These are phyloP conservation scores for Pseudochirops corinnae DNA, from an alignment of 2,797 vertebrate species.

Conservation along the genomic window DNA sequence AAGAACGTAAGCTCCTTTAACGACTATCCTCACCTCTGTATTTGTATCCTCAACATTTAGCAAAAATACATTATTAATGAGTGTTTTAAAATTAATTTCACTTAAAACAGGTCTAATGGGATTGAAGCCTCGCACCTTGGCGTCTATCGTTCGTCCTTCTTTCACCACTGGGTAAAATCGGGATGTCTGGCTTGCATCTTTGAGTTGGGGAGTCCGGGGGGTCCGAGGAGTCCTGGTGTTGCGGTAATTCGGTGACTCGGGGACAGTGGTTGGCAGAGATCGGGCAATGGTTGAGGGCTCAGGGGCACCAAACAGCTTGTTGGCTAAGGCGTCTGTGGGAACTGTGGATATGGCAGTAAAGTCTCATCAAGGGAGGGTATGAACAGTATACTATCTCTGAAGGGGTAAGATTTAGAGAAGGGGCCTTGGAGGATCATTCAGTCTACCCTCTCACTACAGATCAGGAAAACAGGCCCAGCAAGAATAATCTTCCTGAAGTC, in stretches of 20 bases:
- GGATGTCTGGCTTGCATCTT: constrained; percentile 94
- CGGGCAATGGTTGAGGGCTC: constrained; percentile 95
- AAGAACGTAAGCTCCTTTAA: neutral
- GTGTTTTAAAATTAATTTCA: neutral
- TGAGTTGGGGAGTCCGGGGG: constrained; percentile 95
- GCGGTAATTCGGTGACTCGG: constrained; percentile 97
- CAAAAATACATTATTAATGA: neutral
- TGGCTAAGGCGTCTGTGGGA: constrained; percentile 97
- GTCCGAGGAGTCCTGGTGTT: constrained; percentile 95
- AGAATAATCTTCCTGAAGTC: neutral
- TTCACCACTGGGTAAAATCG: constrained; percentile 99
- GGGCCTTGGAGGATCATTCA: neutral
- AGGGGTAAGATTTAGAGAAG: neutral
- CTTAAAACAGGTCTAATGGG: neutral
- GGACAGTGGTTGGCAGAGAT: constrained; percentile 96
- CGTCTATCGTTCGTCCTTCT: constrained; percentile 95
- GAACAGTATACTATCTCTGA: neutral
- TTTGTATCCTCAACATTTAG: neutral
- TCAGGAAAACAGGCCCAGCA: neutral
- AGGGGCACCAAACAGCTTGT: constrained; percentile 96
- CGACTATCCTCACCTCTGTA: neutral
- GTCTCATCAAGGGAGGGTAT: accelerated
- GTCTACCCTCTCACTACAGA: neutral
- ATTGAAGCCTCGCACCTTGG: constrained; percentile 89
- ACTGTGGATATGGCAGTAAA: constrained; percentile 83